These are phyloP conservation scores for Ericerus pela DNA, from an alignment of 1,140 invertebrate species.

Conservation along the genomic window DNA sequence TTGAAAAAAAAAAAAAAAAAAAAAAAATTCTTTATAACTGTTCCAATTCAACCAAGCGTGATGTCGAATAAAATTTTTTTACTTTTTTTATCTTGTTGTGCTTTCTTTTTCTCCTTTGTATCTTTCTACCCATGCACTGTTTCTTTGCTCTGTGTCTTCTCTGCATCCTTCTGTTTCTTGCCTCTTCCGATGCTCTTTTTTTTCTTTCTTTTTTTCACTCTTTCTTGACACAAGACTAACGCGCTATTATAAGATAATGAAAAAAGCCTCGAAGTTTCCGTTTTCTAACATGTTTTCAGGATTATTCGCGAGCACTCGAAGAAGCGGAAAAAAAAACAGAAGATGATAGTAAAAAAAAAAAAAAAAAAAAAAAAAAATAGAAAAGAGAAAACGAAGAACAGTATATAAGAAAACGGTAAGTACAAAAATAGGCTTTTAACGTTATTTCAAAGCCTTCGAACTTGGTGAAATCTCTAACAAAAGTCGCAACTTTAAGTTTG, in stretches of 20 bases:
- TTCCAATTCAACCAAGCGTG: neutral
- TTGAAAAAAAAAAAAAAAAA: no score
- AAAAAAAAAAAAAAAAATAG: no score
- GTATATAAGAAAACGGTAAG: neutral
- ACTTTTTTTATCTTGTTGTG: no score
- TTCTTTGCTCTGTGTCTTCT: no score
- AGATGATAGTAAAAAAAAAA: no score
- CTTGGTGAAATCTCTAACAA: neutral
- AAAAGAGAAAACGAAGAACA: no score
- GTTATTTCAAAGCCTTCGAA: neutral
- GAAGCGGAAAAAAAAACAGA: neutral
- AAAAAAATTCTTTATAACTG: no score
- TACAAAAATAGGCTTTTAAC: neutral
- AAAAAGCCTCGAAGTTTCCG: neutral
- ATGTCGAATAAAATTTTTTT: neutral
- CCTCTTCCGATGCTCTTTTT: no score
- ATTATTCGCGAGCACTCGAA: neutral
- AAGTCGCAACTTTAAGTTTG: neutral
- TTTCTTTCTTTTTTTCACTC: neutral
- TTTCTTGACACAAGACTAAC: neutral
- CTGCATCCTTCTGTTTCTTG: no score
- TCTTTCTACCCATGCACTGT: no score
- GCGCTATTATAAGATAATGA: neutral
- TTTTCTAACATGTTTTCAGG: neutral
- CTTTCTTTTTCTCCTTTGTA: neutral